Percentiles rank a stretch among this genome's conserved stretches.
phyloP scores from a whole-genome alignment of 2,888 invertebrate genomes.

The Choreutis nemorana region DNA sequence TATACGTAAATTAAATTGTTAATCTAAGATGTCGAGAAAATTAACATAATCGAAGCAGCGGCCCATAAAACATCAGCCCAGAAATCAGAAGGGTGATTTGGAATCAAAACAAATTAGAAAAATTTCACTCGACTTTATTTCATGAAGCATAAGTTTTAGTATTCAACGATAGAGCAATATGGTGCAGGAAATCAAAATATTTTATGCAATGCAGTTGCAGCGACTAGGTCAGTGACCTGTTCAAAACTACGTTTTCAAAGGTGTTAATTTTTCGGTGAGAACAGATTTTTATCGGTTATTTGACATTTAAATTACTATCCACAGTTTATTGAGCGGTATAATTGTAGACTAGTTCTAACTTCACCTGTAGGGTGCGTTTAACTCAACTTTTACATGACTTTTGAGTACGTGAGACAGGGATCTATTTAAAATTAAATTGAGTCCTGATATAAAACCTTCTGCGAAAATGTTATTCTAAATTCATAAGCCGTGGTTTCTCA shows the following conservation, averaged over 20 bases:
- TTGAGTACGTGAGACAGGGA: too few relatives aligned
- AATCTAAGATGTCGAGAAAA: slow-evolving; percentile 35
- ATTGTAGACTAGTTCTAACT: too few relatives aligned
- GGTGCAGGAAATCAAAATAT: neutral
- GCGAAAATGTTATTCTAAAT: too few relatives aligned
- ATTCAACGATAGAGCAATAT: neutral
- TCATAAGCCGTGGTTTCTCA: too few relatives aligned
- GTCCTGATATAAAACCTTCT: too few relatives aligned
- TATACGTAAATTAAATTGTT: too few relatives aligned
- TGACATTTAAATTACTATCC: slow-evolving; percentile 9
- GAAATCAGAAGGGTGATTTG: slow-evolving; percentile 13
- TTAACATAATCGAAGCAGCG: slow-evolving; percentile 47
- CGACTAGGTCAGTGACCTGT: slow-evolving; percentile 24
- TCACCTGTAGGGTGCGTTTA: too few relatives aligned
- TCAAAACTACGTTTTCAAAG: slow-evolving; percentile 2
- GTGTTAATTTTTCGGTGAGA: neutral
- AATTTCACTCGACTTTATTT: slow-evolving; percentile 4
- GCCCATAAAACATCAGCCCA: slow-evolving; percentile 30
- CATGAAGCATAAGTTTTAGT: slow-evolving; percentile 7
- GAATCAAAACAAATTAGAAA: neutral
- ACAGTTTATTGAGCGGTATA: neutral
- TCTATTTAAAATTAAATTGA: too few relatives aligned
- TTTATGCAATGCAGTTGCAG: too few relatives aligned
- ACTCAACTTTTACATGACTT: too few relatives aligned
- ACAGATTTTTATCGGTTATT: slow-evolving; percentile 1